Conservation (phyloP, 1,140 invertebrate species). For the Leptonema lineaticorne region DNA sequence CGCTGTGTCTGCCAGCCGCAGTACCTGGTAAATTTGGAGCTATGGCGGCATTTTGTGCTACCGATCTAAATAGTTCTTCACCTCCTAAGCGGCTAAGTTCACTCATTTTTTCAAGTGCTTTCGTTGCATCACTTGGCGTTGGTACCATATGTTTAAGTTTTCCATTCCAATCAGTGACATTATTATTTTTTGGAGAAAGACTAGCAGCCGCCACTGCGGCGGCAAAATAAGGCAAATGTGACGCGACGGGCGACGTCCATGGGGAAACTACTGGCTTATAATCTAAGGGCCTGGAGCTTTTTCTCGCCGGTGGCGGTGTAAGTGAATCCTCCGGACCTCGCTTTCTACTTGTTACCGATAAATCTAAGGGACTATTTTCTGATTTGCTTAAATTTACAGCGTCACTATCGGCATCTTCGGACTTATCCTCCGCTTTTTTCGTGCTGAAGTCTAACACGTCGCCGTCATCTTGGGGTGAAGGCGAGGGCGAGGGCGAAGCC, state of each 20-base stretch:
- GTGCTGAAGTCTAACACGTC: constrained; percentile 78
- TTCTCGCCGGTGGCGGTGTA: constrained; percentile 62
- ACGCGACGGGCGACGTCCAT: constrained; percentile 77
- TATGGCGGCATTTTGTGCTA: constrained; percentile 55
- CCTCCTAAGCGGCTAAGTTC: constrained; percentile 82
- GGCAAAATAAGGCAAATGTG: constrained; percentile 76
- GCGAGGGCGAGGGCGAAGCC: constrained; percentile 55
- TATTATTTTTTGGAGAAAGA: constrained; percentile 70
- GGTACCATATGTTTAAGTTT: constrained; percentile 69
- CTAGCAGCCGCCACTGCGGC: constrained; percentile 76
- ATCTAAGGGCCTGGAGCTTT: constrained; percentile 65
- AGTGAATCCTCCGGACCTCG: constrained; percentile 66
- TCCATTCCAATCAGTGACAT: constrained; percentile 73
- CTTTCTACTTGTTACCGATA: constrained; percentile 75
- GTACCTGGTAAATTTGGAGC: constrained; percentile 51
- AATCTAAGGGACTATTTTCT: constrained; percentile 75
- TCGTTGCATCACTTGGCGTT: constrained; percentile 75
- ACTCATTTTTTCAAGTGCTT: constrained; percentile 89
- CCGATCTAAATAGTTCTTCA: constrained; percentile 69
- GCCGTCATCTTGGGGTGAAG: constrained; percentile 48
- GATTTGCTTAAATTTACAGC: constrained; percentile 68
- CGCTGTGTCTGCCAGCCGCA: constrained; percentile 71
- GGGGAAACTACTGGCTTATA: constrained; percentile 68
- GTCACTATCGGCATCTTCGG: constrained; percentile 63
- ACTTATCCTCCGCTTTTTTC: constrained; percentile 59